Base-by-base conservation (phyloP, 2,888 invertebrate species). In the Yponomeuta cagnagella region DNA sequence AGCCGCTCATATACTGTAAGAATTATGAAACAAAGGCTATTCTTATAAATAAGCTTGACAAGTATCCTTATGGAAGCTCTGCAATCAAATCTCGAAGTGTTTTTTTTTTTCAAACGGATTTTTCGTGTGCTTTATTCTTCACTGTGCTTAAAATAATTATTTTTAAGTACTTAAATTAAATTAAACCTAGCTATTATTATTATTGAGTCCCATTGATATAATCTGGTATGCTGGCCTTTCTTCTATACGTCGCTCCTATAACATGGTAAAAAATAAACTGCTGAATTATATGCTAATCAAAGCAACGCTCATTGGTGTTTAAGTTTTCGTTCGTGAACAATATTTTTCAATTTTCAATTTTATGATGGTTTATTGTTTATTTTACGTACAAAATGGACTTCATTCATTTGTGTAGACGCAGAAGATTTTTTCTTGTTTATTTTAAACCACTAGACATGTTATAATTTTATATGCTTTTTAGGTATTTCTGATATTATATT, bases 121-220 rank as follows among this genome's bases (percentile, higher is more conserved):
- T 37, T 43, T 8, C 9, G 43, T 43, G 43, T 43, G 43, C 43
- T 43, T 43, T 43, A 43, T 43, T 8, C 43, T 43, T 43, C 43
- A 43, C 43, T 43, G 43, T 58, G 52, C 52, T 58, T 58, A 15
- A 58, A 58, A 58, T 58, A 58, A 58, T 58, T 58, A 58, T 12
- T 58, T 58, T 12, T 58, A 43, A 43, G 43, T 8, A 43, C 52
- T 15, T 15, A 15, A 58, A 15, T 58, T 12, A 58, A 58, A 58
- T 58, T 15, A 58, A 58, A 58, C 52, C 52, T 58, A 58, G 52
- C 52, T 15, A 15, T 58, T 15, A 58, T 58, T 58, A 58, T 58
- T 58, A 58, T 58, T 58, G 52, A 58, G 52, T 58, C 52, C 52
- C 52, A 58, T 58, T 58, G 52, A 58, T 58, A 58, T 58, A 58